Evolutionary conservation across 2,888 invertebrate species (phyloP).

Genomic region (Limnephilus lunatus): DNA sequence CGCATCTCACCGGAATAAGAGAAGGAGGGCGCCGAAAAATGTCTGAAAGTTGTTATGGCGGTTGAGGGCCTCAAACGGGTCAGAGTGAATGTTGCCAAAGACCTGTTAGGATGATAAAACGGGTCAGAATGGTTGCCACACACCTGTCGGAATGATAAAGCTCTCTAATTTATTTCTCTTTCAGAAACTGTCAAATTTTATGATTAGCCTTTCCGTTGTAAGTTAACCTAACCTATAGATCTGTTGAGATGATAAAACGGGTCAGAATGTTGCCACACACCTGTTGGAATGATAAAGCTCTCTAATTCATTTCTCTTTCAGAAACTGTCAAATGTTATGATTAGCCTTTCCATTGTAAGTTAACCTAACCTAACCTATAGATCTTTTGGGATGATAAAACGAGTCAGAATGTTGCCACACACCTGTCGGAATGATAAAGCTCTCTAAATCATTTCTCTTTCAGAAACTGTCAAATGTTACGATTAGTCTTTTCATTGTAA

Average conservation of each 20-base stretch:
- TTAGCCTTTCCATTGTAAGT: too few relatives aligned
- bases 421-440: neutral
- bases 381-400: constrained; percentile 79
- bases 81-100: constrained; percentile 94
- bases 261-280: neutral
- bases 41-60: constrained; percentile 97
- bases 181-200: too few relatives aligned
- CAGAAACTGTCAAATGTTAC: too few relatives aligned
- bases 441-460: neutral
- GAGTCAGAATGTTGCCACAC: neutral
- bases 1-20: constrained; percentile 91
- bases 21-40: constrained; percentile 93
- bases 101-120: constrained; percentile 79
- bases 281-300: neutral
- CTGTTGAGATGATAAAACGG: too few relatives aligned
- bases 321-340: too few relatives aligned
- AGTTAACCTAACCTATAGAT: neutral
- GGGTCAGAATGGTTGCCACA: neutral
- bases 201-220: too few relatives aligned
- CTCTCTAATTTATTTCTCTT: neutral
- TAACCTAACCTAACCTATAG: constrained; percentile 70
- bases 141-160: neutral
- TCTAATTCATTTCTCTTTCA: too few relatives aligned
- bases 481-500: neutral
- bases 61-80: constrained; percentile 91